phyloP scores from a whole-genome alignment of 2,113 vertebrate species.

The Hippocampus mohnikei region DNA sequence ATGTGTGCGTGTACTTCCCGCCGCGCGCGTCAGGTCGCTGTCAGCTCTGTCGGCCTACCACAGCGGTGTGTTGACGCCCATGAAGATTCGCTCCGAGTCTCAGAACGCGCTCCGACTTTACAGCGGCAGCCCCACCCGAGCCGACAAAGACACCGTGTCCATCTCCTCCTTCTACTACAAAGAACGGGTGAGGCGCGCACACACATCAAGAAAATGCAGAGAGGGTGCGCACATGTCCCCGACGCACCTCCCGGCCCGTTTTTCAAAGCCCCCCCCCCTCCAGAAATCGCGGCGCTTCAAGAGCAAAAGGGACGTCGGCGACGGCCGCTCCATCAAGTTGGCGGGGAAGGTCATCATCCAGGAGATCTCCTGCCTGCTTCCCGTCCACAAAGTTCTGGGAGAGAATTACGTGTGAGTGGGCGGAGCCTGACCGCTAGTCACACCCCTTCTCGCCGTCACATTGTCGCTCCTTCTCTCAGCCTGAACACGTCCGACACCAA shows the following conservation, averaged over 20 bases:
- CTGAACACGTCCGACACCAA: slow-evolving; percentile 90
- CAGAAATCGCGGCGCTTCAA: slow-evolving; percentile 97
- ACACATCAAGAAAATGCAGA: background rate
- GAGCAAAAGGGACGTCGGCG: slow-evolving; percentile 83
- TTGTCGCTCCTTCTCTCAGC: slow-evolving; percentile 58
- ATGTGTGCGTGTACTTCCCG: no score
- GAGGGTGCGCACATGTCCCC: no score
- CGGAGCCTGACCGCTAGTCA: no score
- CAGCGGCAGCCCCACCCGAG: slow-evolving; percentile 91
- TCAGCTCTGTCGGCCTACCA: slow-evolving; percentile 95
- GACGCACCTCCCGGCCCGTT: background rate
- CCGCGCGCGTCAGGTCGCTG: slow-evolving; percentile 77
- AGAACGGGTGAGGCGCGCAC: slow-evolving; percentile 80
- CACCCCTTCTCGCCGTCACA: no score
- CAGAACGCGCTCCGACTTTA: slow-evolving; percentile 88
- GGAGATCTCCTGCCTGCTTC: slow-evolving; percentile 90
- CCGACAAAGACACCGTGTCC: slow-evolving; percentile 95
- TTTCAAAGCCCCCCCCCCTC: background rate
- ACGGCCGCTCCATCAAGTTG: slow-evolving; percentile 87
- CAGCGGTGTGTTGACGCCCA: slow-evolving; percentile 88
- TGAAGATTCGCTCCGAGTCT: slow-evolving; percentile 96
- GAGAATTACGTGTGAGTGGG: slow-evolving; percentile 86
- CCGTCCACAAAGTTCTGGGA: slow-evolving; percentile 88
- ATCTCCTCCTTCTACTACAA: slow-evolving; percentile 99
- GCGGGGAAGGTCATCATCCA: slow-evolving; percentile 97